Conservation (phyloP, 2,888 invertebrate genomes). For the Cheilosia impressa region DNA sequence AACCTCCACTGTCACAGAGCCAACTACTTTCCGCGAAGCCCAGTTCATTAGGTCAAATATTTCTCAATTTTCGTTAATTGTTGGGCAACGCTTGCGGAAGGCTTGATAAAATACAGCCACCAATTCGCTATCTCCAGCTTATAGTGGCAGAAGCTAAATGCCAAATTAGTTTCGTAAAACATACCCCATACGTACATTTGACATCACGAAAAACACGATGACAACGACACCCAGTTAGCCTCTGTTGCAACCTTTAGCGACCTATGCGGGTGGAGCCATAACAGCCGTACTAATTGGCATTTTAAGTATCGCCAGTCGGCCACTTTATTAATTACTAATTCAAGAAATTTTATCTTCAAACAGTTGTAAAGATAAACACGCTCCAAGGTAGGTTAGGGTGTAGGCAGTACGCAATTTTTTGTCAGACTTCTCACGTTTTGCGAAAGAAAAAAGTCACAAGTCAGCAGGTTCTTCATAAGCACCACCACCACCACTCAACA, state of each 20-base stretch:
- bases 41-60: constrained; percentile 34
- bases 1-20: too few relatives aligned
- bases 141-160: constrained; percentile 38
- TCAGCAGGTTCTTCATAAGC: constrained; percentile 62
- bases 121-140: constrained; percentile 32
- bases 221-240: constrained; percentile 36
- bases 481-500: constrained; percentile 23
- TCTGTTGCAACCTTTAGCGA: constrained; percentile 39
- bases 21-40: too few relatives aligned
- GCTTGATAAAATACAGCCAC: constrained; percentile 27
- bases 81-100: constrained; percentile 4
- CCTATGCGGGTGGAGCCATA: constrained; percentile 66
- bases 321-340: constrained; percentile 66
- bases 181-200: constrained; percentile 10
- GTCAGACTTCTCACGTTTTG: constrained; percentile 52
- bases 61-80: constrained; percentile 37
- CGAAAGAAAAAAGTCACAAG: not conserved
- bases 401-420: constrained; percentile 35
- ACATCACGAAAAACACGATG: constrained; percentile 17
- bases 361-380: constrained; percentile 33
- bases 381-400: constrained; percentile 55
- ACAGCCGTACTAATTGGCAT: constrained; percentile 66
- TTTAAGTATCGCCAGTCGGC: constrained; percentile 41
- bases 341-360: constrained; percentile 65
- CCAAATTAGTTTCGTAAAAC: constrained; percentile 38